phyloP scores from a whole-genome alignment of 2,888 invertebrate species.

The Hoplodrina blanda region DNA sequence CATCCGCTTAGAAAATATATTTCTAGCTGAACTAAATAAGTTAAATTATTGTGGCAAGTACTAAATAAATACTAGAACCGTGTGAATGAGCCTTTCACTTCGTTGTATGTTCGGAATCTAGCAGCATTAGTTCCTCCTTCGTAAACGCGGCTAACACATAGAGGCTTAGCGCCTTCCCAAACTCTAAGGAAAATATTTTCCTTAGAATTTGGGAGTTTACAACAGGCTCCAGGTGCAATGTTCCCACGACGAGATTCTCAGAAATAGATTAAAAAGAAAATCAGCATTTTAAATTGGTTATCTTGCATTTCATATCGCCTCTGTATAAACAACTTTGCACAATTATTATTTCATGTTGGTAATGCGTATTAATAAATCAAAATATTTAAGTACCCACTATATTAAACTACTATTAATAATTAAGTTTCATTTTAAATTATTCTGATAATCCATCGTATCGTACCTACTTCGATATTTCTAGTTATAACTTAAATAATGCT shows the following conservation, averaged over 20 bases:
- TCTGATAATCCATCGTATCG: not conserved
- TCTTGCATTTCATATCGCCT: no score
- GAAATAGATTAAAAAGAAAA: not conserved
- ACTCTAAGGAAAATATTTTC: not conserved
- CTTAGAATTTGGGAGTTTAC: not conserved
- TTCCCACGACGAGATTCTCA: not conserved
- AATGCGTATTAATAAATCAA: not conserved
- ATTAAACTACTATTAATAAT: not conserved
- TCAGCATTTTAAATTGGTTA: not conserved
- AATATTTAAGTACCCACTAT: not conserved
- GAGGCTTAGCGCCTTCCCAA: not conserved
- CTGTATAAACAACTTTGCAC: not conserved
- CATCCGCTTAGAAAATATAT: not conserved
- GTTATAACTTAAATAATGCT: conserved; percentile 11
- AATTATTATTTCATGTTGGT: not conserved
- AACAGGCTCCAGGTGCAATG: not conserved
- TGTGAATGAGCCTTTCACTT: conserved; percentile 8
- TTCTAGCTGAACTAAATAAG: not conserved
- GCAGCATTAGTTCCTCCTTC: not conserved
- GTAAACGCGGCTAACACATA: not conserved
- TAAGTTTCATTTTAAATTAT: not conserved
- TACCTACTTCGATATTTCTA: not conserved
- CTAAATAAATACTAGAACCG: not conserved
- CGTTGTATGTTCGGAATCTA: not conserved
- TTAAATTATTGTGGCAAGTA: not conserved